Evolutionary conservation across 2,888 invertebrate genomes (phyloP), one percentile per base, ranked within the genome.

Genomic region (Drosophila emarginata): DNA sequence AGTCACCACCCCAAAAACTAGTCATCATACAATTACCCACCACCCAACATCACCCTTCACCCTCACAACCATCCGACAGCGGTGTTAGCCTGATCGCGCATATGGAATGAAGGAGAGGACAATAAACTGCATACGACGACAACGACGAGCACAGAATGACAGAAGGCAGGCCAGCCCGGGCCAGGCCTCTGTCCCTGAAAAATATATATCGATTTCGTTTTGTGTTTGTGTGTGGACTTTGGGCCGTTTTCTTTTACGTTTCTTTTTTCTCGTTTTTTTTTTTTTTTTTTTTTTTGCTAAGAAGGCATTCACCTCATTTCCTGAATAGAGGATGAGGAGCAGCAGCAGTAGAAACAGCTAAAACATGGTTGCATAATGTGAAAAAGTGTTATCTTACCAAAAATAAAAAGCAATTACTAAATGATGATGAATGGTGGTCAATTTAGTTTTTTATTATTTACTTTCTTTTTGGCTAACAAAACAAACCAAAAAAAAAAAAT

Each of bases 261-360:
- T 70, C 62, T 26, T 57, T 58, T 58, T 26, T 36, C 56, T 36
- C 45, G 26, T 59, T 58, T 14, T 36, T 59, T 58, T 14, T 36
- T 51, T 36, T 36, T 23, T 23, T 23, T 23, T 36, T 57, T 58
- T 15, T 9, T 21, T 45, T 54, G 72, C 80, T 76, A 85, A 83
- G 88, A 82, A 82, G 82, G 83, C 88, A 82, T 82, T 82, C 82
- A 82, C 82, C 82, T 88, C 88, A 86, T 83, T 83, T 83, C 83
- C 83, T 80, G 82, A 62, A 45, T 18, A 9, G 32, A 32, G 9
- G 40, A 45, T 45, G 40, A 45, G 11, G 18, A 39, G 14, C 4
- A 12, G 37, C 36, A 40, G 15, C 40, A 18, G 73, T 77, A 72
- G 66, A 77, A 45, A 26, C 23, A 26, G 21, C 11, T 18, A 40